phyloP scores from a whole-genome alignment of 2,113 vertebrate genomes.

The Copsychus sechellarum region DNA sequence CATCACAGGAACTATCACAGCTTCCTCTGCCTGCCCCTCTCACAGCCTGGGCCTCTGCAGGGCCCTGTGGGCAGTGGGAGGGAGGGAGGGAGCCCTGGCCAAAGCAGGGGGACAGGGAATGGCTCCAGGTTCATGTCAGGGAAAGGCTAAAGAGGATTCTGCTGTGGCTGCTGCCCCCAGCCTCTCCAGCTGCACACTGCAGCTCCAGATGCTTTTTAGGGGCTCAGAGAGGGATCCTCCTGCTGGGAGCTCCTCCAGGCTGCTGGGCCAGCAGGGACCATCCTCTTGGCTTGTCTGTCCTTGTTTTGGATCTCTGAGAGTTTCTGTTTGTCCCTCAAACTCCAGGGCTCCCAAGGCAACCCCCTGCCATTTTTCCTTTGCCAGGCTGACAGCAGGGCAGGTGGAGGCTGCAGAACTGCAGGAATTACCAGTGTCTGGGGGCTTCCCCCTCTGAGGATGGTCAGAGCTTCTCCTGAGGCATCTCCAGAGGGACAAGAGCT shows the following conservation, averaged over 20 bases:
- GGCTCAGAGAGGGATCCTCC: not conserved
- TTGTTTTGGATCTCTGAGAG: not conserved
- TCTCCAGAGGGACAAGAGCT: not conserved
- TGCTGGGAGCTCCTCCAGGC: not conserved
- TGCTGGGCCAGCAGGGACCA: not conserved
- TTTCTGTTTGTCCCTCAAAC: not conserved
- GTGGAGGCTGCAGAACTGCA: not conserved
- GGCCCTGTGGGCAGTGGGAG: not conserved
- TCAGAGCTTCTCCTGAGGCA: not conserved
- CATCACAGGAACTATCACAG: not conserved
- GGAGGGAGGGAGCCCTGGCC: not conserved
- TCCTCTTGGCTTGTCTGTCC: not conserved
- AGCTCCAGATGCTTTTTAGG: not conserved
- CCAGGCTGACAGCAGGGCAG: no score
- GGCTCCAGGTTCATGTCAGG: accelerated
- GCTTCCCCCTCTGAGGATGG: not conserved
- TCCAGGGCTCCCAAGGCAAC: not conserved
- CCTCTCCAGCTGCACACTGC: not conserved
- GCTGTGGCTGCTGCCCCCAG: not conserved
- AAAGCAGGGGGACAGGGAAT: not conserved
- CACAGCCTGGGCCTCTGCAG: not conserved
- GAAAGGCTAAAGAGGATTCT: not conserved
- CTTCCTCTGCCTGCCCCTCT: not conserved
- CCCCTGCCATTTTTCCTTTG: not conserved
- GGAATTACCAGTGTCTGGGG: not conserved